These are phyloP conservation scores for Leptoclinus maculatus DNA, from an alignment of 2,797 vertebrate species.

Conservation along the genomic window DNA sequence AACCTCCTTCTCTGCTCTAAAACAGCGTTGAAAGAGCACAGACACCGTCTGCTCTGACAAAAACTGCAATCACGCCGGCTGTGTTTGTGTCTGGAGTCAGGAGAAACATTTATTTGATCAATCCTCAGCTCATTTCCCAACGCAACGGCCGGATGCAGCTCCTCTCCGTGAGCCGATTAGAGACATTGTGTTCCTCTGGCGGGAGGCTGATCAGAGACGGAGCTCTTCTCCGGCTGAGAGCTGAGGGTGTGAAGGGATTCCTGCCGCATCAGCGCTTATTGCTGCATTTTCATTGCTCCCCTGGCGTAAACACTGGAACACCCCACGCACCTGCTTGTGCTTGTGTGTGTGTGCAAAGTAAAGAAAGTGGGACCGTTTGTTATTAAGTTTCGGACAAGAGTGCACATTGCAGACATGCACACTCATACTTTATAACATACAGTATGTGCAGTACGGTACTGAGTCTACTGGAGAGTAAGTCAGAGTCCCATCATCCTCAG, in stretches of 20 bases:
- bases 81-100: slow-evolving; percentile 16
- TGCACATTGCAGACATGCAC: slow-evolving; percentile 24
- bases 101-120: slow-evolving; percentile 46
- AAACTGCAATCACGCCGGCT: background rate
- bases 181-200: slow-evolving; percentile 23
- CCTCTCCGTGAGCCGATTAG: slow-evolving; percentile 40
- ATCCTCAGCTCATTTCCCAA: slow-evolving; percentile 22
- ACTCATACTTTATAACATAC: background rate
- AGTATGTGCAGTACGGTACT: background rate
- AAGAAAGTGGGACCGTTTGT: background rate
- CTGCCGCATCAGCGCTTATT: slow-evolving; percentile 51
- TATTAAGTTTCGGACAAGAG: slow-evolving; percentile 18
- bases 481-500: background rate
- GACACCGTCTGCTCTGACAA: background rate
- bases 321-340: slow-evolving; percentile 2
- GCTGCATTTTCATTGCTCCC: slow-evolving; percentile 34
- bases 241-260: slow-evolving; percentile 38
- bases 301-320: slow-evolving; percentile 30
- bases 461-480: too few relatives aligned
- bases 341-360: slow-evolving; percentile 3
- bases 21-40: background rate
- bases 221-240: slow-evolving; percentile 34
- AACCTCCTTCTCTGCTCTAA: background rate
- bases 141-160: slow-evolving; percentile 3
- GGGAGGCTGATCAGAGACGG: slow-evolving; percentile 30